These are phyloP conservation scores for Rhabdophis nuchalis DNA, from an alignment of 2,797 vertebrate species.

Conservation along the genomic window DNA sequence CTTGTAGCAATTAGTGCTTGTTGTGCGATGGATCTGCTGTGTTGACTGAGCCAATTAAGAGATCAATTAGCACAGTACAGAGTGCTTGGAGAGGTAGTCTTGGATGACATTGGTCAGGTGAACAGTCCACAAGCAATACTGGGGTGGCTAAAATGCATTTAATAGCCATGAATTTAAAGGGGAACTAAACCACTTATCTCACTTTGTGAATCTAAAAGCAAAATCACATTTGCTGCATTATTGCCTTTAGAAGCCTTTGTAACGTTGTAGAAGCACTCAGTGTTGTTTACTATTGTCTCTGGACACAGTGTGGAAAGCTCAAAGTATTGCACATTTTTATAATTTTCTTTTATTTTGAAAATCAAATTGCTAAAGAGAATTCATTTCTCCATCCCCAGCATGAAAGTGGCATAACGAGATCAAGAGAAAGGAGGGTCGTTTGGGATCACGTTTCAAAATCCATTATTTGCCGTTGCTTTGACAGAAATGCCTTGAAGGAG, in stretches of 20 bases:
- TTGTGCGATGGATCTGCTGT: conserved; percentile 60
- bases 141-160: conserved; percentile 44
- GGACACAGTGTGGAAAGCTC: conserved; percentile 1
- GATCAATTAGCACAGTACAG: conserved; percentile 70
- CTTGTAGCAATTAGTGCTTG: conserved; percentile 74
- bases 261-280: neutral
- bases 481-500: neutral
- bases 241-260: conserved; percentile 12
- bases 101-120: conserved; percentile 50
- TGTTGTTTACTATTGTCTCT: conserved; percentile 1
- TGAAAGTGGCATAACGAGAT: conserved; percentile 4
- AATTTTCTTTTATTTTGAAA: neutral
- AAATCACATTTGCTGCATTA: conserved; percentile 10
- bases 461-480: neutral
- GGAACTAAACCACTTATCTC: conserved; percentile 14
- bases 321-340: neutral
- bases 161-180: conserved; percentile 43
- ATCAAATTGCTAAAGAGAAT: neutral
- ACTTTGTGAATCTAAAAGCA: conserved; percentile 8
- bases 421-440: neutral
- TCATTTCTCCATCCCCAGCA: neutral
- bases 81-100: conserved; percentile 58
- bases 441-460: neutral
- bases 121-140: conserved; percentile 28
- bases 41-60: conserved; percentile 76